Evolutionary conservation across 2,888 invertebrate species (phyloP).

Genomic region (Pinctada fucata): DNA sequence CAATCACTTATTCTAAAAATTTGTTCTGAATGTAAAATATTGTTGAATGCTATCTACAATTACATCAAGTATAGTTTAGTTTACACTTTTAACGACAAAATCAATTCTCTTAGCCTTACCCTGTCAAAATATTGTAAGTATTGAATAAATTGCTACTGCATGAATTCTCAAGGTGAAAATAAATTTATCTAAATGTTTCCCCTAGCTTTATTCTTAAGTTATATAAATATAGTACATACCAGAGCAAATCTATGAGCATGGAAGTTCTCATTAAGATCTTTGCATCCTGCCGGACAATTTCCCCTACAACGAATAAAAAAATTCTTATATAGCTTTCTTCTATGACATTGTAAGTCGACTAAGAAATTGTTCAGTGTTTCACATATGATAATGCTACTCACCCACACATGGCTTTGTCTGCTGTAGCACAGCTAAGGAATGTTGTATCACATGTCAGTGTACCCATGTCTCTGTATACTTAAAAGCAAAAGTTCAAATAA

Average conservation of each 20-base stretch:
- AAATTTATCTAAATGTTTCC: too few relatives aligned
- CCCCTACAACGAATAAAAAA: slow-evolving; percentile 20
- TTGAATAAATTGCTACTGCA: too few relatives aligned
- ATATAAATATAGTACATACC: slow-evolving; percentile 9
- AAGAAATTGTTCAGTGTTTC: not conserved
- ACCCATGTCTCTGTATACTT: slow-evolving; percentile 23
- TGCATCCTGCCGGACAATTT: slow-evolving; percentile 32
- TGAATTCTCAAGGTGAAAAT: too few relatives aligned
- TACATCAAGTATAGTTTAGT: too few relatives aligned
- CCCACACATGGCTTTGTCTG: slow-evolving; percentile 35
- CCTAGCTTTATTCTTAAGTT: too few relatives aligned
- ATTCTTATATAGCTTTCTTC: not conserved
- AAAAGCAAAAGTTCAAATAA: not conserved
- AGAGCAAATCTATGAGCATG: slow-evolving; percentile 36
- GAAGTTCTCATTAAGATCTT: slow-evolving; percentile 31
- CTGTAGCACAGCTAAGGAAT: slow-evolving; percentile 28
- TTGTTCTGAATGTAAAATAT: too few relatives aligned
- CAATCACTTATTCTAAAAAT: too few relatives aligned
- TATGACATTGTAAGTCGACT: not conserved
- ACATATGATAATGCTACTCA: not conserved
- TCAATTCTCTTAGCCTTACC: too few relatives aligned
- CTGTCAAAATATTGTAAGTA: too few relatives aligned
- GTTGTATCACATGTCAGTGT: slow-evolving; percentile 29
- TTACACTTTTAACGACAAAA: too few relatives aligned
- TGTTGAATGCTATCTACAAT: too few relatives aligned